phyloP scores from a whole-genome alignment of 2,113 vertebrate species.

The Sakesphorus luctuosus region DNA sequence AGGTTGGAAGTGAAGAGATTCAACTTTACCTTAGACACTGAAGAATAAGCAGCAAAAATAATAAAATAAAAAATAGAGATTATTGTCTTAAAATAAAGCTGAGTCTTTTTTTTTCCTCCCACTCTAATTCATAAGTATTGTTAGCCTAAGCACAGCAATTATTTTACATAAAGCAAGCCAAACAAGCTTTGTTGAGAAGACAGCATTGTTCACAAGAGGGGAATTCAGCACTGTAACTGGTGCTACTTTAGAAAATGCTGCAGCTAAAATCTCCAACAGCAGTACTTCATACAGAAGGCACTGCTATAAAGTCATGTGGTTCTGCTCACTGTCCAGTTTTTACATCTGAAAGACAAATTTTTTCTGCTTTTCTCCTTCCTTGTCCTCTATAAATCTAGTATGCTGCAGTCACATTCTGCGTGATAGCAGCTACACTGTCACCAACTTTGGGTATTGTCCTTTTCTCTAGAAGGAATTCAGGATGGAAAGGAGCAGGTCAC shows the following conservation, averaged over 20 bases:
- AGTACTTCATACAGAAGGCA: not conserved
- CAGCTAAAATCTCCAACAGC: not conserved
- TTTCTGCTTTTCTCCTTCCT: not conserved
- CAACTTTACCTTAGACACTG: not conserved
- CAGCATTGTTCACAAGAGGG: not conserved
- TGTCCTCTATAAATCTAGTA: not conserved
- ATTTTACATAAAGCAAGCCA: not conserved
- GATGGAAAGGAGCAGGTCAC: not conserved
- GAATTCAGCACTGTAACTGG: not conserved
- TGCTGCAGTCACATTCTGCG: too few species aligned
- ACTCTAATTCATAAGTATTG: not conserved
- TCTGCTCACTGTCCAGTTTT: not conserved
- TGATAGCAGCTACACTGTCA: not conserved
- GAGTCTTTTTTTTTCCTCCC: fast-evolving
- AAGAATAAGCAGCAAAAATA: not conserved
- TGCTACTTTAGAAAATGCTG: not conserved
- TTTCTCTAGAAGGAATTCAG: not conserved
- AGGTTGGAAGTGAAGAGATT: not conserved
- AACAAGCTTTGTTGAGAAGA: fast-evolving
- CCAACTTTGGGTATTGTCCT: not conserved
- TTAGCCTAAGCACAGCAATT: not conserved
- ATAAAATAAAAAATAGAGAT: fast-evolving
- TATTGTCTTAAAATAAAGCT: not conserved
- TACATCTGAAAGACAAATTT: not conserved
- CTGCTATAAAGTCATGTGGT: not conserved